These are phyloP conservation scores for Patella depressa DNA, from an alignment of 2,888 invertebrate genomes.

Conservation along the genomic window DNA sequence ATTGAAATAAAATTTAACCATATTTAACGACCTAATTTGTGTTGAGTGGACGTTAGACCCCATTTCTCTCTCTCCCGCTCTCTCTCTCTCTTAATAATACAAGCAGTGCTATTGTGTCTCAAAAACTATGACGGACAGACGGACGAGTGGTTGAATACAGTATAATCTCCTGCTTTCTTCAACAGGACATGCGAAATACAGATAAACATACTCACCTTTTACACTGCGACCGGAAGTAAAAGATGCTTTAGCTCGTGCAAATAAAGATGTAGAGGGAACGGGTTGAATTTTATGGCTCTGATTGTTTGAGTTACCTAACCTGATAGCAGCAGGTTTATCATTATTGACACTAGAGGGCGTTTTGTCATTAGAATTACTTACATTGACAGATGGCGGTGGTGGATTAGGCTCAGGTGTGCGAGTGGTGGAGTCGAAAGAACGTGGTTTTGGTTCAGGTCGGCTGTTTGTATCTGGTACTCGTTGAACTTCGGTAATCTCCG, in stretches of 20 bases:
- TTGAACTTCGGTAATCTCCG: neutral
- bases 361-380: neutral
- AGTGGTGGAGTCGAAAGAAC: constrained; percentile 30
- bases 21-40: too few species aligned
- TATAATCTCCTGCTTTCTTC: too few species aligned
- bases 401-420: constrained; percentile 25
- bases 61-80: too few species aligned
- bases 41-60: too few species aligned
- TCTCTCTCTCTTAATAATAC: too few species aligned
- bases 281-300: constrained; percentile 1
- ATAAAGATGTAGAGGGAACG: constrained; percentile 2
- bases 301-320: constrained; percentile 8
- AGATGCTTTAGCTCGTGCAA: constrained; percentile 8
- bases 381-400: constrained; percentile 15
- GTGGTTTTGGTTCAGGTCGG: constrained; percentile 39
- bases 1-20: too few species aligned
- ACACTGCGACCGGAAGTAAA: constrained; percentile 5
- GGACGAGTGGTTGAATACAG: too few species aligned
- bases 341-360: neutral
- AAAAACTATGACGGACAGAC: too few species aligned
- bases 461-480: constrained; percentile 32
- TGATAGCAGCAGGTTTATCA: constrained; percentile 10
- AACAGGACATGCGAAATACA: too few species aligned
- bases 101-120: too few species aligned
- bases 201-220: neutral